phyloP scores from a whole-genome alignment of 2,888 invertebrate species.

The Folsomia manolachei region DNA sequence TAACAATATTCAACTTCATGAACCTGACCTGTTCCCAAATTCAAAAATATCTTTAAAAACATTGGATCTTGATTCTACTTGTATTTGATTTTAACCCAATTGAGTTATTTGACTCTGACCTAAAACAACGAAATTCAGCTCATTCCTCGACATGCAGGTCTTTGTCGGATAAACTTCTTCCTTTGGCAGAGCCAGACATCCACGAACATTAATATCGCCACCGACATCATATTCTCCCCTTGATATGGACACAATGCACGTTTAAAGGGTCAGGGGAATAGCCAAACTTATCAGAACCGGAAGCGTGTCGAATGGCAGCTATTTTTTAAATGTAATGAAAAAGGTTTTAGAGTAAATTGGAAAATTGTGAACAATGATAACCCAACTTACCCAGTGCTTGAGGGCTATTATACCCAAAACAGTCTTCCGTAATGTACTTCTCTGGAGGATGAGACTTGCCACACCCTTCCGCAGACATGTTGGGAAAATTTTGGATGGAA shows the following conservation, averaged over 20 bases:
- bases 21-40: neutral
- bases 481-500: neutral
- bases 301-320: slow-evolving; percentile 7
- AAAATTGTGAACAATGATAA: no score
- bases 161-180: neutral
- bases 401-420: neutral
- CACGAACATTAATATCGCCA: neutral
- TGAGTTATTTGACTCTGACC: no score
- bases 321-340: no score
- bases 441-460: neutral
- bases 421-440: neutral
- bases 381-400: neutral
- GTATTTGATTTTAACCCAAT: no score
- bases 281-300: neutral
- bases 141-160: neutral
- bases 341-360: no score
- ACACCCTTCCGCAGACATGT: slow-evolving; percentile 1
- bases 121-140: neutral
- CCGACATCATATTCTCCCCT: neutral
- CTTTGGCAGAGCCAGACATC: neutral
- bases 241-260: slow-evolving; percentile 10
- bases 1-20: neutral
- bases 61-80: no score
- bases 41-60: no score
- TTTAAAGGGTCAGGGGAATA: neutral